Evolutionary conservation across 1,140 invertebrate genomes (phyloP).

Genomic region (Platyscapa corneri): DNA sequence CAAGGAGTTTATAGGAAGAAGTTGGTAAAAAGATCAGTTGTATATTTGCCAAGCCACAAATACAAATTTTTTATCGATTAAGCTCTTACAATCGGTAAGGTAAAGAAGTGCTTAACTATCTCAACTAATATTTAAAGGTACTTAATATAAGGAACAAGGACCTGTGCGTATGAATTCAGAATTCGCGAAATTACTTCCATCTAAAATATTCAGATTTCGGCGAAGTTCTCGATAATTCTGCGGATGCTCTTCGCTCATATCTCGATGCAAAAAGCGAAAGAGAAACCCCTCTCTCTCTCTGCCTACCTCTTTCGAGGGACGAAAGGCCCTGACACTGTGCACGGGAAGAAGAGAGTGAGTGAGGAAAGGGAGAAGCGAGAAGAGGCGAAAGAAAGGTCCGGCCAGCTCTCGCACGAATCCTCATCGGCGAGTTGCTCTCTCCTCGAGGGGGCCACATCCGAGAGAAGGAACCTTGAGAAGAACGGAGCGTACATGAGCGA

Average conservation of each 20-base stretch:
- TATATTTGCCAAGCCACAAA: background rate
- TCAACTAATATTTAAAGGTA: background rate
- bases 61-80: too few species aligned
- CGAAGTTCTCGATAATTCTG: slow-evolving; percentile 19
- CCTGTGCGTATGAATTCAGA: background rate
- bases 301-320: background rate
- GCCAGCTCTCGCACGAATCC: slow-evolving; percentile 48
- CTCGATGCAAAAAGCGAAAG: slow-evolving; percentile 24
- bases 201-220: background rate
- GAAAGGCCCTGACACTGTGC: background rate
- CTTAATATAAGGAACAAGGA: background rate
- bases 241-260: slow-evolving; percentile 11
- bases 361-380: slow-evolving; percentile 37
- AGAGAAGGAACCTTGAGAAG: slow-evolving; percentile 53
- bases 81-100: too few species aligned
- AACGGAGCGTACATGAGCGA: slow-evolving; percentile 24
- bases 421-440: slow-evolving; percentile 50
- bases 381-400: slow-evolving; percentile 47
- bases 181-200: background rate
- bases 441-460: slow-evolving; percentile 49
- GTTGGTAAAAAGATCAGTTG: too few species aligned
- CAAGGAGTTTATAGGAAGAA: too few species aligned
- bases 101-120: too few species aligned
- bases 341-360: slow-evolving; percentile 37
- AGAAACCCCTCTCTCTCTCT: background rate